A percentile compares a stretch with the other conserved stretches of the same genome.
These are phyloP conservation scores for Sebastes schlegelii DNA, from an alignment of 2,113 vertebrate species.

Conservation along the genomic window DNA sequence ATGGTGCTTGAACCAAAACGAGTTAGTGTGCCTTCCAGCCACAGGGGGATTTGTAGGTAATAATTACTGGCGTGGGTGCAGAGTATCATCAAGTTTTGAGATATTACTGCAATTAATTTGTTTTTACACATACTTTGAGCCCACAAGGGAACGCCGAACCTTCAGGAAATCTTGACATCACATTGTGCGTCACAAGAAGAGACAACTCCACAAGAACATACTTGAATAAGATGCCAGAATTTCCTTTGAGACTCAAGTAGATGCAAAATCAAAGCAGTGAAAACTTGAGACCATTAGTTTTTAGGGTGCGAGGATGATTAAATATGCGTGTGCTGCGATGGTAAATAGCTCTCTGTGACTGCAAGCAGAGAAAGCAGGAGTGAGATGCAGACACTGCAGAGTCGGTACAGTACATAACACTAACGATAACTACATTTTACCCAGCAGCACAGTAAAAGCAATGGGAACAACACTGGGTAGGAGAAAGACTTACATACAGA, in stretches of 20 bases:
- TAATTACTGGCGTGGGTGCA: background rate
- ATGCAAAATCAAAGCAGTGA: slow-evolving; percentile 19
- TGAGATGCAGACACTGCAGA: slow-evolving; percentile 69
- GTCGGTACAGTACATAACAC: slow-evolving; percentile 32
- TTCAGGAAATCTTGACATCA: background rate
- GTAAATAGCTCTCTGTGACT: slow-evolving; percentile 53
- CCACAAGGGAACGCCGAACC: background rate
- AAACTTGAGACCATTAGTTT: slow-evolving; percentile 5
- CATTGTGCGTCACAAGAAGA: background rate
- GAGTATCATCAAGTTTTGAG: background rate
- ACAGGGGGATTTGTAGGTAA: background rate
- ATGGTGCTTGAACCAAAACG: background rate
- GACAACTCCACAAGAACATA: background rate
- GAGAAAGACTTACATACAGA: slow-evolving; percentile 19
- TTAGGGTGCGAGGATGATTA: slow-evolving; percentile 22
- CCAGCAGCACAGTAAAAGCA: slow-evolving; percentile 57
- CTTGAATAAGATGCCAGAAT: background rate
- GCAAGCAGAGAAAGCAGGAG: slow-evolving; percentile 67
- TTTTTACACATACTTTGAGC: background rate
- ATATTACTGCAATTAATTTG: background rate
- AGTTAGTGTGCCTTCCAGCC: background rate
- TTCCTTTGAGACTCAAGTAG: slow-evolving; percentile 8
- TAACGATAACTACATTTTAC: slow-evolving; percentile 40
- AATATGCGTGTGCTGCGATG: slow-evolving; percentile 23
- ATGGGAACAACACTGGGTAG: slow-evolving; percentile 31